Base-by-base conservation (phyloP, 2,888 invertebrate species). In the Carcina quercana region DNA sequence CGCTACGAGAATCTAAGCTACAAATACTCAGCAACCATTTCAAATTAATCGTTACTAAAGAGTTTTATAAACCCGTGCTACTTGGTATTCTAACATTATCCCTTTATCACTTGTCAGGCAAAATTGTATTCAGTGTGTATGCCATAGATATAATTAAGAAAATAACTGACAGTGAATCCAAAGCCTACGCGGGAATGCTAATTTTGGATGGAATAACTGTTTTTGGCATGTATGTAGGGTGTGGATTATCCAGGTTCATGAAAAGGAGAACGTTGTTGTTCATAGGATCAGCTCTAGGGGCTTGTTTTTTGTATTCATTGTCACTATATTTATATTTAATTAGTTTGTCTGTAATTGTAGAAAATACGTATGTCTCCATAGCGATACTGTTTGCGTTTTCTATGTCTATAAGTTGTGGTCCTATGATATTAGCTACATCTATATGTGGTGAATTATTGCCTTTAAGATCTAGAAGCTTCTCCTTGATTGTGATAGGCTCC, bases 141-240 rank as follows among this genome's bases (percentile, higher is more conserved):
- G 32, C 39, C n/a, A 36, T 50, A 17, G 46, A 46, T 25, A 40
- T 50, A 8, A 35, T 48, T 5, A 47, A 42, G 15, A 38, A 38
- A 13, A 44, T 50, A 5, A 42, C 43, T 3, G 28, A 17, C 8
- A 40, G 25, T 11, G 45, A 48, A 32, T 22, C 32, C 3, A 27
- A 34, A n/a, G 46, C 48, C n/a, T 50, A 47, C 15, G 22, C 17
- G 4, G 41, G 36, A 7, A 50, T 50, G 48, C 30, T 50, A 7
- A 25, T 45, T 6, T 35, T 48, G 12, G 50, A 50, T 21, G 45
- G 45, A 7, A 24, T 48, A 1, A 43, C 42, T 6, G 35, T 50
- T 3, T 12, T 37, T 5, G 38, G 41, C 5, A 34, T 37, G 29
- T 44, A 44, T 24, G 12, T 37, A 1, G 47, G 42, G 0, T 34